A percentile compares a stretch with the other conserved stretches of the same genome.
Evolutionary conservation across 2,797 vertebrate genomes (phyloP).

Genomic region (Lacerta agilis): DNA sequence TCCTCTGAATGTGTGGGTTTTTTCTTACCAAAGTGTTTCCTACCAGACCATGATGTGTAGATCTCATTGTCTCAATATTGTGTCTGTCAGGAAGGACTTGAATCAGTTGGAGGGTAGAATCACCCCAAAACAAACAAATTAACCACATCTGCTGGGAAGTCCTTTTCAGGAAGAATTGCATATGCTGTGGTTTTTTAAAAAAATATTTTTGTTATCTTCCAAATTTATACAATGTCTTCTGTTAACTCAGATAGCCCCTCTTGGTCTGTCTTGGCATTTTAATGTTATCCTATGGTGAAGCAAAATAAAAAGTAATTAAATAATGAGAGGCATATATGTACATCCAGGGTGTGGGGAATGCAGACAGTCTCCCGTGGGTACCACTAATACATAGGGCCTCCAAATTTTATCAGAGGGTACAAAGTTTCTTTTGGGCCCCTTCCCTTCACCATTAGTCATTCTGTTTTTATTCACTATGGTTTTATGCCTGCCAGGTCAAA

Average conservation of each 20-base stretch:
- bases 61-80: slow-evolving; percentile 57
- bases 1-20: slow-evolving; percentile 23
- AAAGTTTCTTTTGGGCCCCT: no score
- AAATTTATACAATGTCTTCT: slow-evolving; percentile 53
- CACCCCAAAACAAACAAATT: slow-evolving; percentile 60
- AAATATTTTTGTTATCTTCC: slow-evolving; percentile 43
- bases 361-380: background rate
- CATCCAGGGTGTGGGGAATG: background rate
- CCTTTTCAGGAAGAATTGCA: slow-evolving; percentile 59
- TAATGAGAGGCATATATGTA: background rate
- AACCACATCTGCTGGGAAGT: slow-evolving; percentile 52
- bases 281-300: background rate
- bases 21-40: slow-evolving; percentile 53
- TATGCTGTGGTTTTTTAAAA: slow-evolving; percentile 40
- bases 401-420: no score
- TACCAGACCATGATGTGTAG: slow-evolving; percentile 54
- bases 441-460: no score
- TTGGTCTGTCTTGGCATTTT: background rate
- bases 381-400: background rate
- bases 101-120: background rate
- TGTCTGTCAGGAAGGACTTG: slow-evolving; percentile 53
- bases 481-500: no score
- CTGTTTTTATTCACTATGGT: no score
- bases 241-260: background rate
- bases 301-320: background rate